Evolutionary conservation across 2,113 vertebrate genomes (phyloP), one percentile per base, ranked within the genome.

Genomic region (Equus przewalskii): DNA sequence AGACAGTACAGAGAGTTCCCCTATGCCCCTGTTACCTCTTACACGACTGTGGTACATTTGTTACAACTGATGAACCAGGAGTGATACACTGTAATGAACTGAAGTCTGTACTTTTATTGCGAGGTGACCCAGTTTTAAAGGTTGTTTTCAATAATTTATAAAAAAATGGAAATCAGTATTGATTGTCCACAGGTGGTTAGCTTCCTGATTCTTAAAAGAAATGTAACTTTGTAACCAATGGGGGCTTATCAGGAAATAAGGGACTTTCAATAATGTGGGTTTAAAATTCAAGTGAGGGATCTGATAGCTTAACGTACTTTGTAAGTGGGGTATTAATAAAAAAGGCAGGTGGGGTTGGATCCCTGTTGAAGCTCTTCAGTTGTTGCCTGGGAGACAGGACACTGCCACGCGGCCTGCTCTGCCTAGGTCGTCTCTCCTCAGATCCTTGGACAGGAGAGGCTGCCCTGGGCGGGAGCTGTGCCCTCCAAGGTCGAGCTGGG

Each of bases 201-300:
- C 30, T 92, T 89, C 41, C 30, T 49, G 54, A 76, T 83, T 82
- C 84, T 85, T 95, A 89, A 92, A 84, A 79, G 46, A 84, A 96
- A 69, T 28, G 19, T 81, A 87, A 58, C 36, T 96, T 96, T 93
- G 51, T 76, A 46, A 41, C 13, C 18, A 91, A 1, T 83, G 60
- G 13, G 13, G 3, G 6, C 46, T 84, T 51, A 73, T n/a, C 8
- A 54, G 83, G 7, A 96, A 85, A 58, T 78, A 87, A 87, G 19
- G 30, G 14, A 21, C 36, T 79, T 62, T 91, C 30, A 75, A 67
- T 69, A 89, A 65, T n/a, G 18, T 67, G 64, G 5, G 12, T 88
- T 92, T 92, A 86, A 96, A 95, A 88, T 85, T 93, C 44, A n/a
- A 91, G 33, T 15, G 33, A 36, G 56, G 75, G 22, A 30, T 83